phyloP scores from a whole-genome alignment of 2,888 invertebrate species.

The Drosophila helvetica region DNA sequence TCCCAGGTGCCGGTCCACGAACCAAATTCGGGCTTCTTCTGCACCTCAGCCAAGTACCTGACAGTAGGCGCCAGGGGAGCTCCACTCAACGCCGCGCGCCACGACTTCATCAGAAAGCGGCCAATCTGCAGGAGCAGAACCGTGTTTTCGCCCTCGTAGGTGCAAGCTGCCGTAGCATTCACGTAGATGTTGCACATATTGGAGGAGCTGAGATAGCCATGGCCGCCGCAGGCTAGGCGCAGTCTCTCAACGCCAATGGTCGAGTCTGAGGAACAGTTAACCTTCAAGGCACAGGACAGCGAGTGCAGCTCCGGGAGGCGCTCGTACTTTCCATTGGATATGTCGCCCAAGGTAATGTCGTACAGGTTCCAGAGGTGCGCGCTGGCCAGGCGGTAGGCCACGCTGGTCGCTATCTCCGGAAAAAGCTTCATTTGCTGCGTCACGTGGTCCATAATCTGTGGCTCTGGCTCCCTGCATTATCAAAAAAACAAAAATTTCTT shows the following conservation, averaged over 20 bases:
- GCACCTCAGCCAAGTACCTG: slow-evolving; percentile 86
- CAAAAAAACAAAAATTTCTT: slow-evolving; percentile 4
- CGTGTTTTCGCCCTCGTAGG: slow-evolving; percentile 98
- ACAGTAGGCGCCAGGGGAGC: slow-evolving; percentile 87
- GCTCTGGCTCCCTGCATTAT: slow-evolving; percentile 89
- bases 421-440: slow-evolving; percentile 97
- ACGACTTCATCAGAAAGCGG: slow-evolving; percentile 91
- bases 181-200: slow-evolving; percentile 93
- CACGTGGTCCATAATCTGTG: slow-evolving; percentile 95
- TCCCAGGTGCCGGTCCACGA: slow-evolving; percentile 79
- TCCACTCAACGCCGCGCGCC: slow-evolving; percentile 87
- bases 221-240: slow-evolving; percentile 96
- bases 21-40: slow-evolving; percentile 58
- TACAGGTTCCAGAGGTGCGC: slow-evolving; percentile 92
- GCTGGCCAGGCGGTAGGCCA: slow-evolving; percentile 90
- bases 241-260: slow-evolving; percentile 91
- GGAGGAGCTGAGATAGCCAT: slow-evolving; percentile 94
- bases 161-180: slow-evolving; percentile 92
- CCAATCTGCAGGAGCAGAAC: slow-evolving; percentile 95
- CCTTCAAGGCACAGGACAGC: slow-evolving; percentile 94
- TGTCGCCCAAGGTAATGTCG: slow-evolving; percentile 89
- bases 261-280: slow-evolving; percentile 90
- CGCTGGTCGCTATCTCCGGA: slow-evolving; percentile 90
- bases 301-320: slow-evolving; percentile 93
- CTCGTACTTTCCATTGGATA: slow-evolving; percentile 91